phyloP scores from a whole-genome alignment of 2,888 invertebrate genomes.

The Leptogaster cylindrica region DNA sequence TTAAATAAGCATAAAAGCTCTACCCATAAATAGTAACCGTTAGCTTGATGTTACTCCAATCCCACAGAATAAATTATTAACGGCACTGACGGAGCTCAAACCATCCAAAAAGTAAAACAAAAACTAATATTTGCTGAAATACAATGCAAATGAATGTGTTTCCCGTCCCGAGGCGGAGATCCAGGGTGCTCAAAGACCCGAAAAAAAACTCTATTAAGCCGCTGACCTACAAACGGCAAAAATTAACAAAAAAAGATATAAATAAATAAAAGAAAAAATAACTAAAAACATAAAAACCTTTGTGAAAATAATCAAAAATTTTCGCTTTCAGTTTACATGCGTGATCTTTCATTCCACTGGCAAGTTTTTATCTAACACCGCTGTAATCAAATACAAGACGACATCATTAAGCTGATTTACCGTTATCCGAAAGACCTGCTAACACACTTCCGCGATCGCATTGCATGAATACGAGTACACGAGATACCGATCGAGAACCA shows the following conservation, averaged over 20 bases:
- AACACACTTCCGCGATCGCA: slow-evolving; percentile 62
- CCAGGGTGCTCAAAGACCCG: too few relatives aligned
- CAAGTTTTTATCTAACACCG: slow-evolving; percentile 39
- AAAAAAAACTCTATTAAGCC: background rate
- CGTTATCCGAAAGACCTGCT: slow-evolving; percentile 63
- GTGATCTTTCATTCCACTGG: slow-evolving; percentile 18
- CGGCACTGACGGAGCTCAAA: slow-evolving; percentile 1
- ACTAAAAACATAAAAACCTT: background rate
- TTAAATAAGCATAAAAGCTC: background rate
- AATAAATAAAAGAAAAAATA: too few relatives aligned
- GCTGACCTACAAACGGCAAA: background rate
- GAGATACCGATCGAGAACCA: slow-evolving; percentile 26
- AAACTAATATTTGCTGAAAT: slow-evolving; percentile 6
- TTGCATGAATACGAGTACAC: slow-evolving; percentile 41
- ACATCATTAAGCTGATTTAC: slow-evolving; percentile 52
- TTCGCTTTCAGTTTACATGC: slow-evolving; percentile 45
- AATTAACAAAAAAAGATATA: background rate
- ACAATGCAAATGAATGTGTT: slow-evolving; percentile 11
- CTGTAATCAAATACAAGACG: slow-evolving; percentile 45
- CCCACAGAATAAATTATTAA: background rate
- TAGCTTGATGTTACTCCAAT: background rate
- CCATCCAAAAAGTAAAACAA: slow-evolving; percentile 4
- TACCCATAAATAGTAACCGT: background rate
- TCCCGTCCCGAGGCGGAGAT: too few relatives aligned
- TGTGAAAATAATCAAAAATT: too few relatives aligned